A percentile compares a stretch with the other conserved stretches of the same genome.
phyloP scores from a whole-genome alignment of 2,888 invertebrate genomes.

The Drosophila pseudotalamancana region DNA sequence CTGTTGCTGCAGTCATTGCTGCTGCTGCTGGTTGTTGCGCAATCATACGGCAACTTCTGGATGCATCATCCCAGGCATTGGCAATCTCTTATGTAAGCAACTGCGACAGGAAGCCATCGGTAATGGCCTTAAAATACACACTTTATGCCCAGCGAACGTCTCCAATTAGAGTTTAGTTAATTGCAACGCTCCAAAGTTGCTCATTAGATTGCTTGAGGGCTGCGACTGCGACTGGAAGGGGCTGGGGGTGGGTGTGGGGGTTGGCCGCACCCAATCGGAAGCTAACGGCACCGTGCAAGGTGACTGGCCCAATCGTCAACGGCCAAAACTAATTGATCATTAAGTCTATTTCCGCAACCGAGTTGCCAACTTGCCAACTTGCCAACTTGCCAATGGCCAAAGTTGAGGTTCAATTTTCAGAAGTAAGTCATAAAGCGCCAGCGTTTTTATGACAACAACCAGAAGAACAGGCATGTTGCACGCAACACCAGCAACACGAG shows the following conservation, averaged over 20 bases:
- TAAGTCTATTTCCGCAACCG: constrained; percentile 77
- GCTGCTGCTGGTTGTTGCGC: constrained; percentile 62
- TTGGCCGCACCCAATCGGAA: constrained; percentile 64
- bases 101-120: constrained; percentile 75
- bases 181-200: constrained; percentile 71
- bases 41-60: constrained; percentile 74
- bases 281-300: constrained; percentile 49
- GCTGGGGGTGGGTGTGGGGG: no score
- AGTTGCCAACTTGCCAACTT: no score
- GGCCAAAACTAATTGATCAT: constrained; percentile 75
- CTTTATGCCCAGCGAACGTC: constrained; percentile 71
- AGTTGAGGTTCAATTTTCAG: constrained; percentile 38
- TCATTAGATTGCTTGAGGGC: constrained; percentile 52
- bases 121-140: constrained; percentile 78
- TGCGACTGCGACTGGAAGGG: neutral
- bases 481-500: constrained; percentile 40
- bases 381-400: constrained; percentile 48
- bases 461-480: constrained; percentile 64
- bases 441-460: constrained; percentile 69
- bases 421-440: constrained; percentile 74
- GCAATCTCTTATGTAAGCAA: constrained; percentile 52
- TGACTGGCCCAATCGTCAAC: constrained; percentile 32
- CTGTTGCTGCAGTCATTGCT: constrained; percentile 7
- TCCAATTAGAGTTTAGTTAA: constrained; percentile 74
- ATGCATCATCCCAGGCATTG: constrained; percentile 53